A percentile compares a stretch with the other conserved stretches of the same genome.
Evolutionary conservation across 2,113 vertebrate species (phyloP).

Genomic region (Ceyx cyanopectus): DNA sequence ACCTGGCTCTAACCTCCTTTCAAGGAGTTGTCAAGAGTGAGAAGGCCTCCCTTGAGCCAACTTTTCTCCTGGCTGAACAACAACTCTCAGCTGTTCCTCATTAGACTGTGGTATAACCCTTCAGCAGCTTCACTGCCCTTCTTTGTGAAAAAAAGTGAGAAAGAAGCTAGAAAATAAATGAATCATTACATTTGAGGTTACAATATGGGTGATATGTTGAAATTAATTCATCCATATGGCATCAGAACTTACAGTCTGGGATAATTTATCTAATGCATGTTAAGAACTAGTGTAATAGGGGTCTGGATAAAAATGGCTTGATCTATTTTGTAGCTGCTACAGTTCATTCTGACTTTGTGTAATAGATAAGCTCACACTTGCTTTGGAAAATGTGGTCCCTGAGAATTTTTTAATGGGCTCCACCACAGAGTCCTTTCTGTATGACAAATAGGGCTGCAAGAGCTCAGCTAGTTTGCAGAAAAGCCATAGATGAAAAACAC

Average conservation of each 20-base stretch:
- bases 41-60: not conserved
- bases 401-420: not conserved
- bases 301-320: not conserved
- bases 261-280: not conserved
- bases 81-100: not conserved
- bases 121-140: not conserved
- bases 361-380: not conserved
- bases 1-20: not conserved
- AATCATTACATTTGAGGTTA: not conserved
- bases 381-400: not conserved
- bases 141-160: not conserved
- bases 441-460: not conserved
- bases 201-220: not conserved
- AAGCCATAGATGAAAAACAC: constrained; percentile 27
- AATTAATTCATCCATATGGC: not conserved
- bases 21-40: not conserved
- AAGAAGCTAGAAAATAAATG: not conserved
- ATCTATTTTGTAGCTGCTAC: not conserved
- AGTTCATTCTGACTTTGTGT: not conserved
- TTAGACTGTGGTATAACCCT: not conserved
- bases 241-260: not conserved
- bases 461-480: not conserved
- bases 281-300: not conserved
- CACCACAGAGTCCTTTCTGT: not conserved
- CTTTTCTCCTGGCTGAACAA: not conserved